These are phyloP conservation scores for Scrobipalpa costella DNA, from an alignment of 2,888 invertebrate species.

Conservation along the genomic window DNA sequence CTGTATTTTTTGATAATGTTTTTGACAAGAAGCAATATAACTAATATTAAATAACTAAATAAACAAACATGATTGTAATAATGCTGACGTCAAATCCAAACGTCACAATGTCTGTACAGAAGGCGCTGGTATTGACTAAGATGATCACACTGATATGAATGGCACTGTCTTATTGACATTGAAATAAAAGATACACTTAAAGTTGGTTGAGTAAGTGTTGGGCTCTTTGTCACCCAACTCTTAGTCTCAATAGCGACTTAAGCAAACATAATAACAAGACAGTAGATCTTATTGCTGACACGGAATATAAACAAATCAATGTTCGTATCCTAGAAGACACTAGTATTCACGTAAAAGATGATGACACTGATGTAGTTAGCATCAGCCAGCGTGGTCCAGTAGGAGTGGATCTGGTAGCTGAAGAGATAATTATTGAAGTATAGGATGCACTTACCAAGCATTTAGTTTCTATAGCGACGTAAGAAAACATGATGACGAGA, in stretches of 20 bases:
- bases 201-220: no score
- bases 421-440: conserved; percentile 48
- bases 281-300: conserved; percentile 63
- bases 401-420: conserved; percentile 76
- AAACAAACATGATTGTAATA: no score
- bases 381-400: conserved; percentile 92
- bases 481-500: conserved; percentile 92
- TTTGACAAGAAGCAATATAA: no score
- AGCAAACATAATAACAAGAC: conserved; percentile 92
- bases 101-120: background rate
- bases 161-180: background rate
- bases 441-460: conserved; percentile 89
- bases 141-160: background rate
- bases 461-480: conserved; percentile 93
- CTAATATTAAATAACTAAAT: no score
- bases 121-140: background rate
- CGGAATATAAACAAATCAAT: background rate
- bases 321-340: background rate
- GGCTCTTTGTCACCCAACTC: no score
- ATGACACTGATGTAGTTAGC: background rate
- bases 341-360: background rate
- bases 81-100: background rate
- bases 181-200: conserved; percentile 53
- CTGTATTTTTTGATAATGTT: no score
- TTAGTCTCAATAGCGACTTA: conserved; percentile 94